Evolutionary conservation across 1,140 invertebrate species (phyloP).

Genomic region (Sarcophaga bullata): DNA sequence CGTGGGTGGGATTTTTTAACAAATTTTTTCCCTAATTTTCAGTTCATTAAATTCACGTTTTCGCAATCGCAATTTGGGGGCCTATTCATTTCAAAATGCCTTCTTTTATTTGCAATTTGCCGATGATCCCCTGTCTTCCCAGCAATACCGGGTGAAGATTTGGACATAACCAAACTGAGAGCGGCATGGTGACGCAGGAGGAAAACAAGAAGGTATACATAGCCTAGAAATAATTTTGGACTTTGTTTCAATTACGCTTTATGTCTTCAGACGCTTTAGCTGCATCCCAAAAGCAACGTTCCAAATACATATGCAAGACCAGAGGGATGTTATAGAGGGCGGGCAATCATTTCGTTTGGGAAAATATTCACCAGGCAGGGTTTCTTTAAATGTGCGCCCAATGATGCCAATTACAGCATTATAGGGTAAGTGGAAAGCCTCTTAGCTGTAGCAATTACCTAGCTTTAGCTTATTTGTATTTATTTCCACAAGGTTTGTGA

Average conservation of each 20-base stretch:
- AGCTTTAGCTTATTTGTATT: not conserved
- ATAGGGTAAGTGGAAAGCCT: slow-evolving; percentile 69
- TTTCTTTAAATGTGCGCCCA: slow-evolving; percentile 81
- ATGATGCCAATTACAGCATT: slow-evolving; percentile 89
- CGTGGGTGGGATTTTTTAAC: too few species aligned
- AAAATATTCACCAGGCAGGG: slow-evolving; percentile 80
- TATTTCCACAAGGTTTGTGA: slow-evolving; percentile 72
- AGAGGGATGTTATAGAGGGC: slow-evolving; percentile 84
- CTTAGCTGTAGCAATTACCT: not conserved
- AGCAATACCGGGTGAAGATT: slow-evolving; percentile 50
- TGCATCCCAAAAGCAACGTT: slow-evolving; percentile 92
- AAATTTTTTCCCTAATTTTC: too few species aligned
- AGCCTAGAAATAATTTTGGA: not conserved
- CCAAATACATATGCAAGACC: slow-evolving; percentile 91
- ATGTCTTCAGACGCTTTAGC: slow-evolving; percentile 68
- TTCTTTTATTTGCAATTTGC: slow-evolving; percentile 92
- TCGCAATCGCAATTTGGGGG: slow-evolving; percentile 70
- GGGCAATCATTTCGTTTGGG: slow-evolving; percentile 95
- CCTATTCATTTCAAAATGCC: slow-evolving; percentile 89
- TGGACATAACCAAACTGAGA: slow-evolving; percentile 67
- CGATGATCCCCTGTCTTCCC: slow-evolving; percentile 71
- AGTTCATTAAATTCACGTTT: slow-evolving; percentile 60
- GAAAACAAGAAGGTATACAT: slow-evolving; percentile 77
- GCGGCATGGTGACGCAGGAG: slow-evolving; percentile 75
- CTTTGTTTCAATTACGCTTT: too few species aligned